These are phyloP conservation scores for Ataeniobius toweri DNA, from an alignment of 2,797 vertebrate genomes.

Conservation along the genomic window DNA sequence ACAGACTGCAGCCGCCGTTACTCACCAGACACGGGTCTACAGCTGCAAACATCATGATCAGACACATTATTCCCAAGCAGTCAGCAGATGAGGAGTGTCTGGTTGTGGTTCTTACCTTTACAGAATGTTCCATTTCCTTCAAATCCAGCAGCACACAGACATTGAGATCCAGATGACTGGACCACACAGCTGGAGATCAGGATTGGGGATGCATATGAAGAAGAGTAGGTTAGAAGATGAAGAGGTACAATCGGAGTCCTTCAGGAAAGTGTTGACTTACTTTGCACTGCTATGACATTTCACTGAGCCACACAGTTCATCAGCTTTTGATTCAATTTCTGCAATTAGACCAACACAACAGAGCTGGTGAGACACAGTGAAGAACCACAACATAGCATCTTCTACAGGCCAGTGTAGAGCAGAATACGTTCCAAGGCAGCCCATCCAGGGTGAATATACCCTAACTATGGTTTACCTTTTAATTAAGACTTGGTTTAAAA, in stretches of 20 bases:
- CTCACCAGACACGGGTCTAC: conserved; percentile 80
- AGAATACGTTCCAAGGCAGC: too few relatives aligned
- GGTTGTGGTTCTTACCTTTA: conserved; percentile 76
- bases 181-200: conserved; percentile 81
- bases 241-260: background rate
- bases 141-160: conserved; percentile 90
- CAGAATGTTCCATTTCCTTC: conserved; percentile 90
- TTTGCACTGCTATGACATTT: conserved; percentile 93
- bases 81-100: background rate
- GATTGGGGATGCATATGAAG: background rate
- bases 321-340: conserved; percentile 80
- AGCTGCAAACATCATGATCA: conserved; percentile 68
- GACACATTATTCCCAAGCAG: background rate
- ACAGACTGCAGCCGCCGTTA: conserved; percentile 87
- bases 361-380: background rate
- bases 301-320: conserved; percentile 78
- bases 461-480: too few relatives aligned
- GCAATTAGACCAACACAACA: conserved; percentile 47
- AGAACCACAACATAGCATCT: background rate
- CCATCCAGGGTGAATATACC: too few relatives aligned
- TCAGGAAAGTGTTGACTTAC: conserved; percentile 72
- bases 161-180: conserved; percentile 63
- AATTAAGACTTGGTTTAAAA: too few relatives aligned
- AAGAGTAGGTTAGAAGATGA: conserved; percentile 1
- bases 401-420: background rate